phyloP scores from a whole-genome alignment of 2,113 vertebrate species.

The Acinonyx jubatus region DNA sequence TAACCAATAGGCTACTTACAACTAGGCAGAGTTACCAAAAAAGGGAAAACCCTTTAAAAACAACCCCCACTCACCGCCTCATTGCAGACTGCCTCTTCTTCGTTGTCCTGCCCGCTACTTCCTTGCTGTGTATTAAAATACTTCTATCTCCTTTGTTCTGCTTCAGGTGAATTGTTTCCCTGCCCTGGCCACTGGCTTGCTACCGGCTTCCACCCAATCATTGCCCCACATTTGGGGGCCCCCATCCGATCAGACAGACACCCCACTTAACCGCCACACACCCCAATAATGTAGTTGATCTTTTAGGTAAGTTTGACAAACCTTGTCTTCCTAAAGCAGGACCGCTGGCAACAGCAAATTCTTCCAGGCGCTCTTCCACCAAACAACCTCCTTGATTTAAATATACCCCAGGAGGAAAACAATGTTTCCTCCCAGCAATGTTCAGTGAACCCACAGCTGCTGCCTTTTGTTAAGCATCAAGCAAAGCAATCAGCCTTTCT shows the following conservation, averaged over 20 bases:
- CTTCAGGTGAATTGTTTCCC: not conserved
- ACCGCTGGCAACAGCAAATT: constrained; percentile 27
- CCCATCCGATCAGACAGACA: not conserved
- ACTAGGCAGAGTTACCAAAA: not conserved
- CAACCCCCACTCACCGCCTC: not conserved
- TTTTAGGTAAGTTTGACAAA: constrained; percentile 58
- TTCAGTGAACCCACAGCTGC: constrained; percentile 76
- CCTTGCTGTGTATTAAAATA: not conserved
- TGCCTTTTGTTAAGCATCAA: constrained; percentile 64
- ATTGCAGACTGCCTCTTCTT: not conserved
- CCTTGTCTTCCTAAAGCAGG: constrained; percentile 25
- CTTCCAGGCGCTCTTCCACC: constrained; percentile 23
- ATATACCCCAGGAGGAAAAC: constrained; percentile 77
- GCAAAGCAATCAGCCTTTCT: constrained; percentile 73
- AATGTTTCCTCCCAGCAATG: constrained; percentile 74
- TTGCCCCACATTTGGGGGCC: not conserved
- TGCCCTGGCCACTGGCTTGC: not conserved
- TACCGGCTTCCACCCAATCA: not conserved
- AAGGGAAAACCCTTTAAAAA: not conserved
- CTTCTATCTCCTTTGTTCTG: not conserved
- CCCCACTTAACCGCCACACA: not conserved
- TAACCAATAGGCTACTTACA: not conserved
- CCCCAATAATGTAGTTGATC: not conserved
- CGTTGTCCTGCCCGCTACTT: not conserved
- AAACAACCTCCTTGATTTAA: constrained; percentile 78